Percentiles rank a stretch among this genome's conserved stretches.
Evolutionary conservation across 2,113 vertebrate genomes (phyloP).

Genomic region (Leptosomus discolor): DNA sequence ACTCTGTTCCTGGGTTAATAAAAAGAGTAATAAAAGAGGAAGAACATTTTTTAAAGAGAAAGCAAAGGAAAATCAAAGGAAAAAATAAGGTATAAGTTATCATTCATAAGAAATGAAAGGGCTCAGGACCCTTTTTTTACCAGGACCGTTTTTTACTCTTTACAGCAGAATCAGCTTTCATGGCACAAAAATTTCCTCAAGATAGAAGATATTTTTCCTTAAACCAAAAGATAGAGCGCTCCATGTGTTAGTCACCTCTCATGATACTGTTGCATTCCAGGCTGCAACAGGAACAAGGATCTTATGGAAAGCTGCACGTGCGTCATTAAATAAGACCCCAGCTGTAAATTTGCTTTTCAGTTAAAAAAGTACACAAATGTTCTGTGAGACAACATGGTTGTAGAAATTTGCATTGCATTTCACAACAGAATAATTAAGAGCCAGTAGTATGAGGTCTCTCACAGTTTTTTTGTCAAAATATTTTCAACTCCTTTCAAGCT

Average conservation of each 20-base stretch:
- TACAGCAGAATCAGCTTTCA: neutral
- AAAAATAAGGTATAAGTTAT: neutral
- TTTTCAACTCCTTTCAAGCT: neutral
- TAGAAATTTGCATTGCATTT: neutral
- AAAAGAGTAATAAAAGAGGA: neutral
- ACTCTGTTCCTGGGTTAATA: neutral
- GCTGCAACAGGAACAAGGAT: neutral
- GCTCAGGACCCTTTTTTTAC: neutral
- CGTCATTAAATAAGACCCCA: neutral
- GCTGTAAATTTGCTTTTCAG: neutral
- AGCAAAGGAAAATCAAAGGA: neutral
- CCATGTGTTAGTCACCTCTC: neutral
- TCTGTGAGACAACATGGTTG: neutral
- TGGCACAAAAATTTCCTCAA: neutral
- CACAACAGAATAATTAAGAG: neutral
- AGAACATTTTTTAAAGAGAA: neutral
- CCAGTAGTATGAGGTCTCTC: neutral
- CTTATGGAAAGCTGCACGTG: neutral
- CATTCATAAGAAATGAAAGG: neutral
- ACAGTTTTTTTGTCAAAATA: neutral
- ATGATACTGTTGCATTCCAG: neutral
- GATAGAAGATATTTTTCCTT: neutral
- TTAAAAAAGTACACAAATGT: neutral
- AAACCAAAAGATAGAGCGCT: neutral
- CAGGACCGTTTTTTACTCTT: neutral